phyloP scores from a whole-genome alignment of 2,888 invertebrate species.

The Pseudococcus viburni region DNA sequence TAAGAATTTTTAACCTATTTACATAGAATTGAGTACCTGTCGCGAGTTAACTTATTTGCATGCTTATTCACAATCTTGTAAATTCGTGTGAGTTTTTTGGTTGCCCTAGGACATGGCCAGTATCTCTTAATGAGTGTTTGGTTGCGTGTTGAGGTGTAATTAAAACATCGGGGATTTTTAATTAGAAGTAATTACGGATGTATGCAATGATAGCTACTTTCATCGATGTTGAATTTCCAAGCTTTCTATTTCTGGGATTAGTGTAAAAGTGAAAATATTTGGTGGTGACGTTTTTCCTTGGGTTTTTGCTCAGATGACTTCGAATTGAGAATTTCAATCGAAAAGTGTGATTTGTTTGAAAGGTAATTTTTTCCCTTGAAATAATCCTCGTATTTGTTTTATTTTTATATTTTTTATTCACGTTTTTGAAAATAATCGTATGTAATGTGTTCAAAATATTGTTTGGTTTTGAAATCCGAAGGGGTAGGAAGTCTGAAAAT shows the following conservation, averaged over 20 bases:
- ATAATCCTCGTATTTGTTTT: too few relatives aligned
- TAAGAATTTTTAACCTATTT: too few relatives aligned
- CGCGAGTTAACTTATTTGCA: neutral
- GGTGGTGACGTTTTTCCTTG: constrained; percentile 13
- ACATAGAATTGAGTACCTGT: neutral
- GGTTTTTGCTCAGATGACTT: too few relatives aligned
- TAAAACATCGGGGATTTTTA: constrained; percentile 17
- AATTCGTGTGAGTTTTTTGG: neutral
- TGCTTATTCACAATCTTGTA: neutral
- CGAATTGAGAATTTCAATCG: neutral
- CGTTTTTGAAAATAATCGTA: too few relatives aligned
- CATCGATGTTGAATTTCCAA: neutral
- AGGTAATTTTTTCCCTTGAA: neutral
- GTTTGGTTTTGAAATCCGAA: too few relatives aligned
- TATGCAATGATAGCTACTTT: neutral
- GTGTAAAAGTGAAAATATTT: neutral
- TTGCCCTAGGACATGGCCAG: neutral
- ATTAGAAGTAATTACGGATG: constrained; percentile 20
- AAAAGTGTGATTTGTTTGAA: neutral
- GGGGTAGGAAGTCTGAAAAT: too few relatives aligned
- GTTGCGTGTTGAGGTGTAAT: constrained; percentile 6
- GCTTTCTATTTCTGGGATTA: constrained; percentile 20
- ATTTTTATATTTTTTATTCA: too few relatives aligned
- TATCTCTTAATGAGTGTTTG: neutral
- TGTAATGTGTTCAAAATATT: too few relatives aligned